Base-by-base conservation (phyloP, 2,888 invertebrate species). In the Allophyes oxyacanthae region DNA sequence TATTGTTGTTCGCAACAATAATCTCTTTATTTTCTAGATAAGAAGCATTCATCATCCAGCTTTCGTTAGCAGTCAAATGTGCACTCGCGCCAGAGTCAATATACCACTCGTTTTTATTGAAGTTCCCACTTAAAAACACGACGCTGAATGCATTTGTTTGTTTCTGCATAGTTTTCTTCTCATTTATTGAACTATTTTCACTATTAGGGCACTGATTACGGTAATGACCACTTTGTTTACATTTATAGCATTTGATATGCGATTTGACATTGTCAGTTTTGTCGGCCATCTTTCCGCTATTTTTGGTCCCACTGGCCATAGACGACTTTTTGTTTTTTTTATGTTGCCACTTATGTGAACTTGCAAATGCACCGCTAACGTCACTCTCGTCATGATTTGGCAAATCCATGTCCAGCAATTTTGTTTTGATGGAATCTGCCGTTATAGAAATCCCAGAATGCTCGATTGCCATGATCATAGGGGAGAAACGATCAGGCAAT, bases 111-210 rank as follows among this genome's bases (percentile, higher is more conserved):
- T 30, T 42, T 15, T 42, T 42, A 10, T 10, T 42, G 10, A 30
- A 42, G 0, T 30, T 30, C 0, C 34, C 28, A 6, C 10, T 44
- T 11, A 53, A 11, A 28, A 53, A 53, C 5, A 44, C 43, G 1
- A 38, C 40, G 25, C 33, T 53, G 10, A 51, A 51, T 9, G 41
- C 36, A 42, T 42, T 51, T 5, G 36, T 13, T 26, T 42, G 36
- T 11, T 36, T 30, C 20, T 15, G 0, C 1, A 6, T 3, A 34
- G 20, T 14, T 25, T 32, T 36, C 13, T 38, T 44, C 9, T 20
- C 32, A 44, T 38, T 9, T 30, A 38, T 1, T 9, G 4, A 10
- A 20, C 2, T 52, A 34, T 33, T 38, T 26, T 34, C 13, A 13
- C 7, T 25, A 25, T 37, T 53, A 0, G 20, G 13, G 5, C 50